These are phyloP conservation scores for Ispidina picta DNA, from an alignment of 2,797 vertebrate genomes.

Conservation along the genomic window DNA sequence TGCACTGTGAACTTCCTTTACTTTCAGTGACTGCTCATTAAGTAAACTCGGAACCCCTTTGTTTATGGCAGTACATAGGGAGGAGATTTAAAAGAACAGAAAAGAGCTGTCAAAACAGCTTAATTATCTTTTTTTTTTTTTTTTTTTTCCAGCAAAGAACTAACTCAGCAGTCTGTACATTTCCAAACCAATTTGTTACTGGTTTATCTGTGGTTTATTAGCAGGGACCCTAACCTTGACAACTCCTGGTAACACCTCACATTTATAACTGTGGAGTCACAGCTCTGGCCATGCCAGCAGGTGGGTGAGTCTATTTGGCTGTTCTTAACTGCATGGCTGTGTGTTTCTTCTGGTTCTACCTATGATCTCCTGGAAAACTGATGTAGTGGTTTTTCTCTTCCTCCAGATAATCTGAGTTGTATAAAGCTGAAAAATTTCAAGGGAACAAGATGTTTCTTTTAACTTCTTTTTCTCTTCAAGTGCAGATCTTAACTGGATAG, in stretches of 20 bases:
- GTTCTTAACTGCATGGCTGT: neutral
- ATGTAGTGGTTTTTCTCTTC: neutral
- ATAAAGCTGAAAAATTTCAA: neutral
- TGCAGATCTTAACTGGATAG: neutral
- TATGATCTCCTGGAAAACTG: neutral
- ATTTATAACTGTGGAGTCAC: neutral
- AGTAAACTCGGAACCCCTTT: constrained; percentile 25
- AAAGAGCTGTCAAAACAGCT: constrained; percentile 12
- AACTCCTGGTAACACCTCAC: neutral
- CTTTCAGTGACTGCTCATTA: neutral
- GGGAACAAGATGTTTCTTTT: neutral
- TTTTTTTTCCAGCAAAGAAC: neutral
- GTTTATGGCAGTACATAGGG: neutral
- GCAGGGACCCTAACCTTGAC: neutral
- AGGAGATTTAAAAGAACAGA: neutral
- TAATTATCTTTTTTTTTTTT: neutral
- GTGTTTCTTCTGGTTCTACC: neutral
- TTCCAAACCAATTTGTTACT: neutral
- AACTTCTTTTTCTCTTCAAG: neutral
- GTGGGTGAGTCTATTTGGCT: neutral
- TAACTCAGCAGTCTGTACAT: neutral
- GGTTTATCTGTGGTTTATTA: neutral
- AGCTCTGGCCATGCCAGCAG: neutral
- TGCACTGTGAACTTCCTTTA: neutral
- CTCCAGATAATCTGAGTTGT: neutral